Percentiles rank a stretch among this genome's conserved stretches.
phyloP scores from a whole-genome alignment of 2,113 vertebrate species.

The Petroica traversi region DNA sequence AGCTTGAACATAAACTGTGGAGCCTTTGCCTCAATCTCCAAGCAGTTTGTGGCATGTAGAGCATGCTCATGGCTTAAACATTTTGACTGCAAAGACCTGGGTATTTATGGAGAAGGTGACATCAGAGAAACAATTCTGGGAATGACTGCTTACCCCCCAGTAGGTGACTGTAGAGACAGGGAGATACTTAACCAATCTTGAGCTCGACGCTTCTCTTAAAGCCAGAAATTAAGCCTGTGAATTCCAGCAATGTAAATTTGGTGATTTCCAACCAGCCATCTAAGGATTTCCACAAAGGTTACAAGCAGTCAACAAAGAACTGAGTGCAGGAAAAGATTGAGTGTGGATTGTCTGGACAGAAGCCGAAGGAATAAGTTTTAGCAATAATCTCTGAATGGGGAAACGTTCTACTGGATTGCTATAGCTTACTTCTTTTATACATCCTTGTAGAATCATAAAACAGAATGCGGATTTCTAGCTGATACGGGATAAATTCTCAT shows the following conservation, averaged over 20 bases:
- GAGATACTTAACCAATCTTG: not conserved
- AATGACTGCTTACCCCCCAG: not conserved
- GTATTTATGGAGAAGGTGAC: not conserved
- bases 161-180: not conserved
- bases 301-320: not conserved
- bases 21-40: not conserved
- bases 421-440: slow-evolving; percentile 21
- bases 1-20: not conserved
- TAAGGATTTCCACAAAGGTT: not conserved
- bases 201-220: not conserved
- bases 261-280: not conserved
- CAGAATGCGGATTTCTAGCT: slow-evolving; percentile 6
- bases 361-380: not conserved
- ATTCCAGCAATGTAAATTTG: not conserved
- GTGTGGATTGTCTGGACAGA: not conserved
- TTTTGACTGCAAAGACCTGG: not conserved
- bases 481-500: slow-evolving; percentile 25
- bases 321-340: not conserved
- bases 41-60: fast-evolving
- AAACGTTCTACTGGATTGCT: not conserved
- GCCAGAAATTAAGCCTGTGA: not conserved
- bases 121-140: not conserved
- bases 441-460: slow-evolving; percentile 17
- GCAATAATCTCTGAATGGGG: not conserved
- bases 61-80: not conserved